Percentiles rank a stretch among this genome's conserved stretches.
Conservation (phyloP, 2,888 invertebrate genomes). For the Hypomecis punctinalis region DNA sequence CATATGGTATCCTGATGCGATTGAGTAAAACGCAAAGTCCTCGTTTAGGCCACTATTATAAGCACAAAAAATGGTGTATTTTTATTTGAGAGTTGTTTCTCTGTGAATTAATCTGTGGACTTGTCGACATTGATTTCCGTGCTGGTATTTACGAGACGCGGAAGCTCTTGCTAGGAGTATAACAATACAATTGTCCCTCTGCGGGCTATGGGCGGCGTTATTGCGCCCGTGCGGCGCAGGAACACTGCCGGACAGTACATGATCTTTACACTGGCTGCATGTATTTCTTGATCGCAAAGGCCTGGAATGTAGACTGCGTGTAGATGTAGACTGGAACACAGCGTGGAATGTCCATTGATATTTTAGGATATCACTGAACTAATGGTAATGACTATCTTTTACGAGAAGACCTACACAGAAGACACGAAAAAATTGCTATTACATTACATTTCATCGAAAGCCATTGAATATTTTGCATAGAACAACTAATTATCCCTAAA, state of each 20-base stretch:
- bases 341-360: background rate
- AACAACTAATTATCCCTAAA: no score
- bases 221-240: slow-evolving; percentile 41
- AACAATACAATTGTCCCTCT: slow-evolving; percentile 52
- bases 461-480: no score
- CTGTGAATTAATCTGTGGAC: background rate
- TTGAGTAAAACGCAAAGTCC: no score
- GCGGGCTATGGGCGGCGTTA: slow-evolving; percentile 45
- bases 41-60: no score
- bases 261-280: background rate
- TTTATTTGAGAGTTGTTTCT: background rate
- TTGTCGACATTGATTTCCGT: slow-evolving; percentile 49
- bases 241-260: background rate
- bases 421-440: no score
- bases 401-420: no score
- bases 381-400: background rate
- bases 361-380: background rate
- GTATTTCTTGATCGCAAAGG: background rate
- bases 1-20: no score
- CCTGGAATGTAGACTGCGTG: no score
- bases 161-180: slow-evolving; percentile 41
- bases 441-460: no score
- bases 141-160: slow-evolving; percentile 46
- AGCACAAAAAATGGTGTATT: no score
- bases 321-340: no score